These are phyloP conservation scores for Rhinella marina DNA, from an alignment of 2,797 vertebrate genomes.

Conservation along the genomic window DNA sequence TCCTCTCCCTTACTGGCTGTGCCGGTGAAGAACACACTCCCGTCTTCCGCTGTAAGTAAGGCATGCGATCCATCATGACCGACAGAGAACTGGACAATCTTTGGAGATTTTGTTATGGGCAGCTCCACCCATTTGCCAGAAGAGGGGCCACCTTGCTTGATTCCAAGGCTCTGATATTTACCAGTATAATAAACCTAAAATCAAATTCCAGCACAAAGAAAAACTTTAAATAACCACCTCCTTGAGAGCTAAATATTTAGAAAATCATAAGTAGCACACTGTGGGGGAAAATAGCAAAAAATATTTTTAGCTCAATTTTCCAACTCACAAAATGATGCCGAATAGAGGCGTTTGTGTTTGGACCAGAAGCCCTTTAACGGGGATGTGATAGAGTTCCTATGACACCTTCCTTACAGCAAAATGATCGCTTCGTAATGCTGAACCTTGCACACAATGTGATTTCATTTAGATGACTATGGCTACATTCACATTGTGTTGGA, in stretches of 20 bases:
- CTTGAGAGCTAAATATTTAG: no score
- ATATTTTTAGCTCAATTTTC: neutral
- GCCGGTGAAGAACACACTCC: constrained; percentile 97
- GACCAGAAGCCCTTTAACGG: neutral
- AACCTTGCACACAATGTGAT: neutral
- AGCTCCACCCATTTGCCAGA: constrained; percentile 98
- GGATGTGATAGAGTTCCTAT: neutral
- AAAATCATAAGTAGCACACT: neutral
- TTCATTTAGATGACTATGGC: neutral
- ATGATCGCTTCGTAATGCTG: neutral
- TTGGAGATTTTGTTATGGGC: constrained; percentile 96
- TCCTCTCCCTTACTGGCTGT: constrained; percentile 99
- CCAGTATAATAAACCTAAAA: constrained; percentile 96
- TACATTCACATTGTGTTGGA: no score
- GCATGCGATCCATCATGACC: constrained; percentile 98
- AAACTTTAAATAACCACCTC: no score
- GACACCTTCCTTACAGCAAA: neutral
- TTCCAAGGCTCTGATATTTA: constrained; percentile 98
- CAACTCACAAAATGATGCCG: neutral
- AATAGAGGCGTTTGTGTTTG: neutral
- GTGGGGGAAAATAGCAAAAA: neutral
- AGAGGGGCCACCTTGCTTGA: constrained; percentile 97
- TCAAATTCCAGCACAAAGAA: neutral
- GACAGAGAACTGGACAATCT: constrained; percentile 96
- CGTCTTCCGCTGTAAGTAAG: constrained; percentile 94